These are phyloP conservation scores for Ethmia dodecea DNA, from an alignment of 2,888 invertebrate species.

Conservation along the genomic window DNA sequence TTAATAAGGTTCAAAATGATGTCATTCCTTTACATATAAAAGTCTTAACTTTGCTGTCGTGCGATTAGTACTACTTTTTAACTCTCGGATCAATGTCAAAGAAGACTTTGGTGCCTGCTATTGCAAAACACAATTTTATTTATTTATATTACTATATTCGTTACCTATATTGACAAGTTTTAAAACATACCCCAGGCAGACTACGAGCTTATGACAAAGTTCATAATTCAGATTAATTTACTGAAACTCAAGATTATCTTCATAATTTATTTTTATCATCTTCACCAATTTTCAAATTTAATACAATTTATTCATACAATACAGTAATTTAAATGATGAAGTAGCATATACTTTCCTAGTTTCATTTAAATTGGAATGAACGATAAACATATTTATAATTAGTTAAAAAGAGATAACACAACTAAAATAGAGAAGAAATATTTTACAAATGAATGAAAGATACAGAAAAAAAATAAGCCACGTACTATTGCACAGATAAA, in stretches of 20 bases:
- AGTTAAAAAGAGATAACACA: slow-evolving; percentile 72
- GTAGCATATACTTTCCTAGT: slow-evolving; percentile 68
- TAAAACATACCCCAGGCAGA: too few relatives aligned
- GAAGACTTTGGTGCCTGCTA: too few relatives aligned
- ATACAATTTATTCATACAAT: slow-evolving; percentile 74
- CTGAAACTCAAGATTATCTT: slow-evolving; percentile 50
- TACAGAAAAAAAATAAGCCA: slow-evolving; percentile 51
- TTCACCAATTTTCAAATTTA: slow-evolving; percentile 74
- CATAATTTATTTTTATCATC: slow-evolving; percentile 76
- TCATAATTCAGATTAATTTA: background rate
- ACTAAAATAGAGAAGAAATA: slow-evolving; percentile 55
- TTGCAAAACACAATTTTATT: too few relatives aligned
- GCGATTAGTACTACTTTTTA: too few relatives aligned
- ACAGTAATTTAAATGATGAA: slow-evolving; percentile 76
- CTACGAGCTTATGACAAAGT: background rate
- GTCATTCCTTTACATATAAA: too few relatives aligned
- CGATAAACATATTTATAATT: slow-evolving; percentile 70
- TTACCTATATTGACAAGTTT: too few relatives aligned
- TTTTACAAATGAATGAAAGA: slow-evolving; percentile 46
- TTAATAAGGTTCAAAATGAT: too few relatives aligned
- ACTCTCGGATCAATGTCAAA: too few relatives aligned
- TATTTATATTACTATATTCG: too few relatives aligned
- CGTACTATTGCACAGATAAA: slow-evolving; percentile 66
- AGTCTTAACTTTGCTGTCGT: too few relatives aligned
- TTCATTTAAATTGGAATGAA: slow-evolving; percentile 76